phyloP scores from a whole-genome alignment of 1,140 invertebrate genomes.

The Eciton burchellii region DNA sequence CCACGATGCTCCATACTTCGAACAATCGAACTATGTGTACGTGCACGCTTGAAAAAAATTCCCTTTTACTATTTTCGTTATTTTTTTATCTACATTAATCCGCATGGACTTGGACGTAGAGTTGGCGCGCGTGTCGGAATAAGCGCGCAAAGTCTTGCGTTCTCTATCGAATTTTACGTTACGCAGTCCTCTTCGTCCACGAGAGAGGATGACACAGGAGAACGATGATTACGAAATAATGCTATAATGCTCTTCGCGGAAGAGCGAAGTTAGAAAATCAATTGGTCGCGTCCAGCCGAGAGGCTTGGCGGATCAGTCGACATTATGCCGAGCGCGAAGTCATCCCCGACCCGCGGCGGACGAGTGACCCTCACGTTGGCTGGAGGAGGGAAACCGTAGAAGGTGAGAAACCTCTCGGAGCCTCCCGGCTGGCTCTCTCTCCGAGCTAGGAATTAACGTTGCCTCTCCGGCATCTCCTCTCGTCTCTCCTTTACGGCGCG shows the following conservation, averaged over 20 bases:
- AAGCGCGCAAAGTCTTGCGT: too few species aligned
- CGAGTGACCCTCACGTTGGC: constrained; percentile 68
- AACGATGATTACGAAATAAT: too few species aligned
- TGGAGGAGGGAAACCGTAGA: constrained; percentile 84
- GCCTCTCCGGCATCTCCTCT: constrained; percentile 72
- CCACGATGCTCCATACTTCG: too few species aligned
- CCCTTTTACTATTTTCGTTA: too few species aligned
- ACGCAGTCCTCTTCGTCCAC: too few species aligned
- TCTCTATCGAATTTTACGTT: too few species aligned
- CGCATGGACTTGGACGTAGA: too few species aligned
- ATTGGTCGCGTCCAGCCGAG: not conserved
- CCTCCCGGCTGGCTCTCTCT: constrained; percentile 78
- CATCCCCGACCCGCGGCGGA: constrained; percentile 63
- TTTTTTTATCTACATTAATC: too few species aligned
- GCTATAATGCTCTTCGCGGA: not conserved
- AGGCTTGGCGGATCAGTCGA: constrained; percentile 37
- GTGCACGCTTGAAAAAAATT: too few species aligned
- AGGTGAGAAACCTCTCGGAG: constrained; percentile 85
- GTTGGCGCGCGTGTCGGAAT: too few species aligned
- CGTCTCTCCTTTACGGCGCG: constrained; percentile 53
- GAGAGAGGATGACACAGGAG: too few species aligned
- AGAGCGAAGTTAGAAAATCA: constrained; percentile 26
- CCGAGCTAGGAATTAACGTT: constrained; percentile 81
- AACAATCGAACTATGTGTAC: too few species aligned
- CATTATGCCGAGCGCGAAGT: constrained; percentile 50